phyloP scores from a whole-genome alignment of 1,140 invertebrate species.

The Drosophila azteca region DNA sequence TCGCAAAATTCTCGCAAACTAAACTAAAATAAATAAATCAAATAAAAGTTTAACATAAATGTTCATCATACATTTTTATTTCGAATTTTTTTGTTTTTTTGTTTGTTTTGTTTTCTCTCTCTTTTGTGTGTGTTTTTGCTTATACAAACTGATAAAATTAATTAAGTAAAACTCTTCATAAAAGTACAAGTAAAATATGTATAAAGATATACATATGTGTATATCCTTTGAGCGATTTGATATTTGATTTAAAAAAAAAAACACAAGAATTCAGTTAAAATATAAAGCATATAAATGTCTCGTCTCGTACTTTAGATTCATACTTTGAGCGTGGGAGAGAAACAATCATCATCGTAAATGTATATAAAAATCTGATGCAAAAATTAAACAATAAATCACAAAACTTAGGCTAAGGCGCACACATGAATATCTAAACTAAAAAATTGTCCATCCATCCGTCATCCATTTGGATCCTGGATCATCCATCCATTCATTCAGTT shows the following conservation, averaged over 20 bases:
- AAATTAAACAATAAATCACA: slow-evolving; percentile 83
- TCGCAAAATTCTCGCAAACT: slow-evolving; percentile 35
- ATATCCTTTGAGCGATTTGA: slow-evolving; percentile 17
- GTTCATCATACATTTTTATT: slow-evolving; percentile 69
- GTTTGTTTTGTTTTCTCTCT: slow-evolving; percentile 56
- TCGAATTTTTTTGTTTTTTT: slow-evolving; percentile 52
- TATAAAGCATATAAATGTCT: slow-evolving; percentile 59
- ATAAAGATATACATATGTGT: slow-evolving; percentile 36
- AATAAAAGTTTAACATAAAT: slow-evolving; percentile 30
- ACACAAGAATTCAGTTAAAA: slow-evolving; percentile 61
- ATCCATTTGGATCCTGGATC: slow-evolving; percentile 13
- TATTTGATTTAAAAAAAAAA: slow-evolving; percentile 31
- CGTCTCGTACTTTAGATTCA: slow-evolving; percentile 25
- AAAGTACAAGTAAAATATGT: slow-evolving; percentile 75
- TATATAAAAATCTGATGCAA: slow-evolving; percentile 54
- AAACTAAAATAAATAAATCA: slow-evolving; percentile 6
- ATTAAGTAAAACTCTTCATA: slow-evolving; percentile 79
- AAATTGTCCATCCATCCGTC: slow-evolving; percentile 40
- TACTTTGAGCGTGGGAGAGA: slow-evolving; percentile 37
- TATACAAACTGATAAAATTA: slow-evolving; percentile 69
- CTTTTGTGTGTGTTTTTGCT: slow-evolving; percentile 51
- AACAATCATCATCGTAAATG: slow-evolving; percentile 33
- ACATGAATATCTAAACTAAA: slow-evolving; percentile 72
- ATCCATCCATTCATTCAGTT: slow-evolving; percentile 24
- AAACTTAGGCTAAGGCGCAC: slow-evolving; percentile 70